Conservation (phyloP, 2,113 vertebrate species). For the Malurus melanocephalus region DNA sequence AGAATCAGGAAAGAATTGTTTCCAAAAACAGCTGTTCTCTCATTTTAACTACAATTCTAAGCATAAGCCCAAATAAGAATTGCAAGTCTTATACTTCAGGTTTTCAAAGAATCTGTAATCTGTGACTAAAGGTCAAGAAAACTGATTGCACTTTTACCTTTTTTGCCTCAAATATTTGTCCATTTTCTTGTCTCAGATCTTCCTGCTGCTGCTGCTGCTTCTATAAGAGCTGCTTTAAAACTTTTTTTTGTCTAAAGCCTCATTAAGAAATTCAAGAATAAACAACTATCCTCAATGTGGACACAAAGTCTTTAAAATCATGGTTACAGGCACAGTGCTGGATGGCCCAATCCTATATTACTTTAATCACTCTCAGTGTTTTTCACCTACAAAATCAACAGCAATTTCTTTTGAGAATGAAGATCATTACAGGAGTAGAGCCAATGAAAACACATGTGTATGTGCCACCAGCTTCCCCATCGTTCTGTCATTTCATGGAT, state of each 20-base stretch:
- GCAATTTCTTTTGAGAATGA: not conserved
- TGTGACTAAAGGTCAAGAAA: not conserved
- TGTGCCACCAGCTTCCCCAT: not conserved
- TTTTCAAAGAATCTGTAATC: not conserved
- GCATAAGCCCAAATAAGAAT: not conserved
- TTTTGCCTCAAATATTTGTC: not conserved
- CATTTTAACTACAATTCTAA: not conserved
- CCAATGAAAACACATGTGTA: fast-evolving
- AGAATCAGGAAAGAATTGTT: not conserved
- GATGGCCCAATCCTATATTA: not conserved
- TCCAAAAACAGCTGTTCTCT: not conserved
- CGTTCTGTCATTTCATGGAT: not conserved
- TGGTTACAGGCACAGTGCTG: not conserved
- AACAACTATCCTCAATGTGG: not conserved
- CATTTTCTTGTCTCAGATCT: not conserved
- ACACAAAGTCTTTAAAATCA: not conserved
- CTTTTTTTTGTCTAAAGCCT: not conserved
- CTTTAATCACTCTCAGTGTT: not conserved
- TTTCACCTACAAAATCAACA: not conserved
- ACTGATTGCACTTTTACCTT: not conserved
- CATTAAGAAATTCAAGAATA: not conserved
- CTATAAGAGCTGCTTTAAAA: not conserved
- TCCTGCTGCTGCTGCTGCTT: not conserved
- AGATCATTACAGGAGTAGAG: not conserved
- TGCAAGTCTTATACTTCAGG: not conserved